Evolutionary conservation across 2,113 vertebrate species (phyloP), one percentile per base, ranked within the genome.

Genomic region (Malurus cyaneus): DNA sequence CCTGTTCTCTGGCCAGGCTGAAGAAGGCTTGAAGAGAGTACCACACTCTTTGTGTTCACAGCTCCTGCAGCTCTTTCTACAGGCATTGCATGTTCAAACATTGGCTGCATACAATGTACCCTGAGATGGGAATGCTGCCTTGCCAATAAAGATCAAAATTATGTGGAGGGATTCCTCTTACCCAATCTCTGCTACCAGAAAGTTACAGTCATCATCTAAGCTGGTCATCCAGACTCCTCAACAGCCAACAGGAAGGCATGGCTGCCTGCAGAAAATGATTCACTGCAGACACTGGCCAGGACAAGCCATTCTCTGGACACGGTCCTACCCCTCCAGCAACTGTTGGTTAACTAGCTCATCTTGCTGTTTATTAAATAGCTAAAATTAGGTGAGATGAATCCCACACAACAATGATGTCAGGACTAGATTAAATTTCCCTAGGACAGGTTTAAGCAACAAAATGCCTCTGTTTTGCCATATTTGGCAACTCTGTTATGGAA

Each of bases 381-480:
- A 91, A 94, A 95, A 92, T 93, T 88, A 94, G 42, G n/a, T 77
- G 46, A 92, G 53, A 72, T 82, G 2, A 85, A 72, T 69, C 70
- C 54, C 65, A 89, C 6, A 1, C 29, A 86, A 23, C 86, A 20
- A 59, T 82, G 19, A 11, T 81, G 60, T 74, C 86, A 80, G 34
- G 11, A 86, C 28, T 64, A 67, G 72, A 62, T 44, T 79, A 72
- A 39, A 47, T 77, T 92, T 73, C 50, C 9, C 47, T 59, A 69
- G 34, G 36, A 76, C 69, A 79, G 24, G 19, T 81, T 53, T 94
- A 44, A 70, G 34, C 67, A 94, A 62, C 2, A 44, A 69, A 73
- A 54, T 5, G 3, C 6, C 32, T 83, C 32, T 2, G 2, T 65
- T 95, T 91, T 76, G 28, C 31, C 46, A 14, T 49, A 44, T 65